Conservation (phyloP, 2,113 vertebrate genomes). For the Syngnathus scovelli region DNA sequence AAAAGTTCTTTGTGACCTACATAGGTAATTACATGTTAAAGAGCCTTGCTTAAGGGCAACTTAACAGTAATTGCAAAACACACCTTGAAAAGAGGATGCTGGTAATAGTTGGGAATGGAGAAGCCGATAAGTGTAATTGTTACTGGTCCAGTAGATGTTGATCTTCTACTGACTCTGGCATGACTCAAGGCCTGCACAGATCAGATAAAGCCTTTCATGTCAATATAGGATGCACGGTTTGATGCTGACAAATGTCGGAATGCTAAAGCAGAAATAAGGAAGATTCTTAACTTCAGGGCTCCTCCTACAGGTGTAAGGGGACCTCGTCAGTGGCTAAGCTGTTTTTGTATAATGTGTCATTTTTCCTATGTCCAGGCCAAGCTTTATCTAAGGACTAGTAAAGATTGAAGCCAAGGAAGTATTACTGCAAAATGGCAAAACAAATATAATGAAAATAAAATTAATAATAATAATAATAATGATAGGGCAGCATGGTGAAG, state of each 20-base stretch:
- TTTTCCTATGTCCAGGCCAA: not conserved
- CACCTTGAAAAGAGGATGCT: conserved; percentile 21
- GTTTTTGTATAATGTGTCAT: not conserved
- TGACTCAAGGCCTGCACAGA: not conserved
- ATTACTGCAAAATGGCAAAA: no score
- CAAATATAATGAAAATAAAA: no score
- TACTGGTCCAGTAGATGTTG: conserved; percentile 12
- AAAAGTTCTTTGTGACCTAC: conserved; percentile 13
- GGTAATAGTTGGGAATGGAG: conserved; percentile 3
- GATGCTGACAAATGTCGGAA: not conserved
- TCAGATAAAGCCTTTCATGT: conserved; percentile 1
- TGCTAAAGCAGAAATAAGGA: not conserved
- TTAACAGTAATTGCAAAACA: conserved; percentile 31
- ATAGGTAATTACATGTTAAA: conserved; percentile 45
- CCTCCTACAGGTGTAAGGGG: not conserved
- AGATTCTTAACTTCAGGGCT: not conserved
- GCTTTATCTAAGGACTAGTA: no score
- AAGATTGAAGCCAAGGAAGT: no score
- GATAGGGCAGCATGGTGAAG: no score
- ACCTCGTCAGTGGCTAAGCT: no score
- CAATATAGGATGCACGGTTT: not conserved
- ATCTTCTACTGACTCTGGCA: conserved; percentile 8
- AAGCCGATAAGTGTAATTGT: conserved; percentile 22
- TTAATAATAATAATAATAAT: no score
- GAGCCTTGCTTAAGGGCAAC: conserved; percentile 34